A percentile compares a stretch with the other conserved stretches of the same genome.
These are phyloP conservation scores for Ammodytes marinus DNA, from an alignment of 2,113 vertebrate genomes.

Conservation along the genomic window DNA sequence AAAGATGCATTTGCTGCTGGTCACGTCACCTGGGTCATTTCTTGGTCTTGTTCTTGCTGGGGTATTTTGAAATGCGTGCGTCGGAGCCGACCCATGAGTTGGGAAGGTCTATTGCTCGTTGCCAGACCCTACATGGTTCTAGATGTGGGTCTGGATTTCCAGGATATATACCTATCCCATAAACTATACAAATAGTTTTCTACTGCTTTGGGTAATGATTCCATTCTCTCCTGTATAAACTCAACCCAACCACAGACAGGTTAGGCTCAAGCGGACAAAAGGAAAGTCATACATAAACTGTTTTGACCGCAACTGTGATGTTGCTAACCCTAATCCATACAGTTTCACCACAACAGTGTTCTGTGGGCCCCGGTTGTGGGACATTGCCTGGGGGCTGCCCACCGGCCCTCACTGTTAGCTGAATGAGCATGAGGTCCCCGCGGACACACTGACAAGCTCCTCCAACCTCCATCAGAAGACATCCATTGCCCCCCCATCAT, in stretches of 20 bases:
- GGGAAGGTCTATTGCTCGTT: too few relatives aligned
- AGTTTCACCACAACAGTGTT: conserved; percentile 72
- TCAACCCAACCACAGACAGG: background rate
- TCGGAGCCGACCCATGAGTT: too few relatives aligned
- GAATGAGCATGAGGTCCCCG: conserved; percentile 64
- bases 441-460: conserved; percentile 52
- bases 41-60: too few relatives aligned
- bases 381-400: conserved; percentile 74
- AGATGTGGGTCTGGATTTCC: too few relatives aligned
- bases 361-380: conserved; percentile 63
- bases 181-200: background rate
- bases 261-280: conserved; percentile 2
- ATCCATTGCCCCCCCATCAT: conserved; percentile 5
- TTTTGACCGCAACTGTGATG: conserved; percentile 74
- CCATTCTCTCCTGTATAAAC: background rate
- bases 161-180: background rate
- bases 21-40: too few relatives aligned
- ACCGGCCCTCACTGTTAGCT: conserved; percentile 62
- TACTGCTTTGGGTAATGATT: background rate
- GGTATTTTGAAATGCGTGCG: too few relatives aligned
- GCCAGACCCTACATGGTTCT: too few relatives aligned
- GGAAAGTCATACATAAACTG: conserved; percentile 30
- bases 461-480: conserved; percentile 21
- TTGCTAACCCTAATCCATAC: conserved; percentile 49
- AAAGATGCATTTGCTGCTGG: too few relatives aligned